Conservation (phyloP, 2,888 invertebrate species). For the Portevinia maculata region DNA sequence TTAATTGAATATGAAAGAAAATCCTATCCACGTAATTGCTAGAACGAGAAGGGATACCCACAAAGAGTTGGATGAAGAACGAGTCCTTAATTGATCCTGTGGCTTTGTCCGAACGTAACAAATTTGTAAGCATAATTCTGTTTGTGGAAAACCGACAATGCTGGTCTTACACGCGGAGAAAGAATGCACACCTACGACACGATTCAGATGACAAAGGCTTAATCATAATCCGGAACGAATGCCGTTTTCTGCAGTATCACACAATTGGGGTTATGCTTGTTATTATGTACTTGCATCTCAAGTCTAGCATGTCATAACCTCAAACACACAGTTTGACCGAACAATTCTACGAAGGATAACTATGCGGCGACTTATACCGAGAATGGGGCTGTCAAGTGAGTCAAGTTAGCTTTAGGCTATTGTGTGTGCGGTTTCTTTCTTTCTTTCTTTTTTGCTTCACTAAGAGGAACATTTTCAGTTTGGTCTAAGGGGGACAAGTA, state of each 20-base stretch:
- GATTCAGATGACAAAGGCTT: slow-evolving; percentile 42
- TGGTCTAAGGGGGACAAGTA: slow-evolving; percentile 27
- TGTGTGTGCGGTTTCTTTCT: slow-evolving; percentile 53
- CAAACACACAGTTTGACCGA: slow-evolving; percentile 52
- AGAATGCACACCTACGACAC: slow-evolving; percentile 39
- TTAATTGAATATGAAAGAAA: slow-evolving; percentile 68
- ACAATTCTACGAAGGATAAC: slow-evolving; percentile 62
- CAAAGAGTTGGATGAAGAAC: slow-evolving; percentile 27
- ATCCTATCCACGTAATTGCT: slow-evolving; percentile 37
- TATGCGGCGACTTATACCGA: slow-evolving; percentile 40
- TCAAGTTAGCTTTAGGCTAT: slow-evolving; percentile 62
- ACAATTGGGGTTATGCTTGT: slow-evolving; percentile 68
- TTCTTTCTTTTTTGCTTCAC: slow-evolving; percentile 36
- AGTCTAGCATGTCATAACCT: slow-evolving; percentile 30
- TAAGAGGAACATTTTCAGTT: slow-evolving; percentile 56
- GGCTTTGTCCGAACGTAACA: slow-evolving; percentile 53
- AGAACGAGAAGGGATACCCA: slow-evolving; percentile 9
- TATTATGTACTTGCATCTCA: slow-evolving; percentile 62
- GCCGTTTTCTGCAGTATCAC: slow-evolving; percentile 67
- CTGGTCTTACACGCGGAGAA: slow-evolving; percentile 16
- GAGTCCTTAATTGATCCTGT: slow-evolving; percentile 67
- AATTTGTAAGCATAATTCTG: slow-evolving; percentile 66
- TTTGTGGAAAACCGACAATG: slow-evolving; percentile 48
- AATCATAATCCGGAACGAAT: slow-evolving; percentile 73
- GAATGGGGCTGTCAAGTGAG: slow-evolving; percentile 43